Conservation (phyloP, 2,888 invertebrate species). For the Volucella bombylans region DNA sequence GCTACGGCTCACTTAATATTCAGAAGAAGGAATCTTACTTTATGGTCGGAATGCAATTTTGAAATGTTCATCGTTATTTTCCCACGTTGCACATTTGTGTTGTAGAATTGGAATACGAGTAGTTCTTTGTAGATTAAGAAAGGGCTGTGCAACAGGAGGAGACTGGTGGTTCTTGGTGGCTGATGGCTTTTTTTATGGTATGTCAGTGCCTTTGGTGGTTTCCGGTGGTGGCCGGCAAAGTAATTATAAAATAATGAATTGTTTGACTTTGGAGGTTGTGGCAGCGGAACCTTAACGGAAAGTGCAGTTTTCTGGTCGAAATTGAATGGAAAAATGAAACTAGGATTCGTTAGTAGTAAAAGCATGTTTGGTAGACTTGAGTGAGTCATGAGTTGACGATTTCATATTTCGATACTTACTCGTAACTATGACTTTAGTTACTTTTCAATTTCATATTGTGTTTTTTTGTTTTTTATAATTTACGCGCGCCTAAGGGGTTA, state of each 20-base stretch:
- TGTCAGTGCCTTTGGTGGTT: slow-evolving; percentile 2
- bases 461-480: no score
- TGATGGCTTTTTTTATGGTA: not conserved
- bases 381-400: slow-evolving; percentile 4
- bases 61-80: slow-evolving; percentile 68
- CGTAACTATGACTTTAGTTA: no score
- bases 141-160: slow-evolving; percentile 1
- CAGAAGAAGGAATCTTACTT: slow-evolving; percentile 64
- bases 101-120: slow-evolving; percentile 56
- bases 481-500: no score
- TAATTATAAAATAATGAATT: slow-evolving; percentile 70
- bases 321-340: slow-evolving; percentile 42
- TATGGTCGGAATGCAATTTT: slow-evolving; percentile 71
- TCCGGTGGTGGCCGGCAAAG: slow-evolving; percentile 25
- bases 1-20: slow-evolving; percentile 68
- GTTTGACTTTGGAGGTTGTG: slow-evolving; percentile 61
- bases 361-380: not conserved
- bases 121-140: slow-evolving; percentile 21
- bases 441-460: no score
- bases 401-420: no score
- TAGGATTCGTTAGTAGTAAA: not conserved
- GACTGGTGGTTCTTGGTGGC: not conserved
- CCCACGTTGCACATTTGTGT: slow-evolving; percentile 68
- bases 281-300: slow-evolving; percentile 36
- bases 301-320: slow-evolving; percentile 48